Evolutionary conservation across 2,797 vertebrate species (phyloP).

Genomic region (Rhabdomys pumilio): DNA sequence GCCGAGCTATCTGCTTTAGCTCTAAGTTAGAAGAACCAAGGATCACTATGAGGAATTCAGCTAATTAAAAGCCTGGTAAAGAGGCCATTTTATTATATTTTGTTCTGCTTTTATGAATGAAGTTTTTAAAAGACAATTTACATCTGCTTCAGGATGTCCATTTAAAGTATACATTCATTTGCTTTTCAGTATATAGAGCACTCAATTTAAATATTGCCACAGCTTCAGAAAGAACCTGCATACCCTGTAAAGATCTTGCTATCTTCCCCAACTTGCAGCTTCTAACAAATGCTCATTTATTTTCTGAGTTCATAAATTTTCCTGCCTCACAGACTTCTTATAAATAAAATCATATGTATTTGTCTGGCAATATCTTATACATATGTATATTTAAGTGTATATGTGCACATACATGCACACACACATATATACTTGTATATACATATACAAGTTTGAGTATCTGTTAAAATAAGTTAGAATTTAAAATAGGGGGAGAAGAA

Average conservation of each 20-base stretch:
- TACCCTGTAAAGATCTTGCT: no score
- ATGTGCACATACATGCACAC: no score
- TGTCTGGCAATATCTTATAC: background rate
- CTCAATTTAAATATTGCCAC: background rate
- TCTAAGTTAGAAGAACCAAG: background rate
- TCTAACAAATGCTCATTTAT: background rate
- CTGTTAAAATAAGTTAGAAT: background rate
- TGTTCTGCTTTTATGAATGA: background rate
- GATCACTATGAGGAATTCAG: background rate
- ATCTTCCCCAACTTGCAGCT: background rate
- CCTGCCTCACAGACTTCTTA: background rate
- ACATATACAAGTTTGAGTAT: background rate
- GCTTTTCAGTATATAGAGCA: background rate
- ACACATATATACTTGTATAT: no score
- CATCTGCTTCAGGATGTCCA: background rate
- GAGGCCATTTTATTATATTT: background rate
- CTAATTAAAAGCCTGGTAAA: background rate
- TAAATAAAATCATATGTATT: background rate
- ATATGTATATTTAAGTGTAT: background rate
- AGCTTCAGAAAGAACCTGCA: background rate
- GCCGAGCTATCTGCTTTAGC: background rate
- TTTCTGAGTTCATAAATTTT: background rate
- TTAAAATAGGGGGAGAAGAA: background rate
- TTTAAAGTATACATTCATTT: background rate
- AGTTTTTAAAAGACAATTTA: slow-evolving; percentile 23